Percentiles rank a stretch among this genome's conserved stretches.
Evolutionary conservation across 2,888 invertebrate species (phyloP).

Genomic region (Orchesella flavescens): DNA sequence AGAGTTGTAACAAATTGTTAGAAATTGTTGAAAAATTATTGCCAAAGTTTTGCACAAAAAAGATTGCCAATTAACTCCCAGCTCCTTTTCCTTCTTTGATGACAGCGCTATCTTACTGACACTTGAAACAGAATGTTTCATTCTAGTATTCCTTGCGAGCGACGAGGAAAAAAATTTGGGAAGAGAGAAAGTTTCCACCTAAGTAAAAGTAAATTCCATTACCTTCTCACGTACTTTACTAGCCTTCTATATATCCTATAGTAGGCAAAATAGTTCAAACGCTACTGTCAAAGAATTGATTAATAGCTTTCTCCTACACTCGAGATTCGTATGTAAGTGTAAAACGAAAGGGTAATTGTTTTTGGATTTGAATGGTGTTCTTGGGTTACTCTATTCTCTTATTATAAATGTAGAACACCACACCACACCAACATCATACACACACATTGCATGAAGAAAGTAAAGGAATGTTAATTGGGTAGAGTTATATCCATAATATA

Average conservation of each 20-base stretch:
- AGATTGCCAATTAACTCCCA: conserved; percentile 62
- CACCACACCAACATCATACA: too few species aligned
- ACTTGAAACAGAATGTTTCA: neutral
- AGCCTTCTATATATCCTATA: neutral
- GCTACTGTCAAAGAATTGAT: conserved; percentile 58
- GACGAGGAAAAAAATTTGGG: conserved; percentile 1
- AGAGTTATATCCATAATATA: neutral
- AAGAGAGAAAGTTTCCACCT: conserved; percentile 22
- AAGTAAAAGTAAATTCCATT: conserved; percentile 23
- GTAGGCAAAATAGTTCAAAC: conserved; percentile 10
- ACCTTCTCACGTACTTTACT: neutral
- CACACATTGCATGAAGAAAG: neutral
- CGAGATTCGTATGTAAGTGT: neutral
- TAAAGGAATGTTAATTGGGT: conserved; percentile 54
- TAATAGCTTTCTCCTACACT: conserved; percentile 44
- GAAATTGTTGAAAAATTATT: conserved; percentile 61
- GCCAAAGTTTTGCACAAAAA: conserved; percentile 56
- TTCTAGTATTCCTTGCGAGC: conserved; percentile 18
- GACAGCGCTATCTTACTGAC: conserved; percentile 25
- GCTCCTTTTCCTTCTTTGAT: conserved; percentile 38
- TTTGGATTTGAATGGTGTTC: conserved; percentile 19
- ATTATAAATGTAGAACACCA: neutral
- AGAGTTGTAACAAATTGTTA: conserved; percentile 57
- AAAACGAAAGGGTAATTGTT: conserved; percentile 53
- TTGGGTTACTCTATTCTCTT: neutral